Percentiles rank a stretch among this genome's conserved stretches.
phyloP scores from a whole-genome alignment of 2,797 vertebrate genomes.

The Pterois miles region DNA sequence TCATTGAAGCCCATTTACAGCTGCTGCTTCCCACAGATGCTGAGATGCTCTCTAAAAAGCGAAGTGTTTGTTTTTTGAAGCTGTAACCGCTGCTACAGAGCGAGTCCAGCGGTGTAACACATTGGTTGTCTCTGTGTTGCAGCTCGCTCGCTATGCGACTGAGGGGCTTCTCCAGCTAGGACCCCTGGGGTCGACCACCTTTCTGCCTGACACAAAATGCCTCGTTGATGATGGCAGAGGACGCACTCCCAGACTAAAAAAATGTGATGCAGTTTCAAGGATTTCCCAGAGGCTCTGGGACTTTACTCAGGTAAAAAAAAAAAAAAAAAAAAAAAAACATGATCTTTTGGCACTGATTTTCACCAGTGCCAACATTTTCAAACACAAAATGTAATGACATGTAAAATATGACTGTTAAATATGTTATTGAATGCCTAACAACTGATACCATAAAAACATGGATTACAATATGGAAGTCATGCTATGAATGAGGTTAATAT shows the following conservation, averaged over 20 bases:
- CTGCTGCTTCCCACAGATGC: not conserved
- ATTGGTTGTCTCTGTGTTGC: slow-evolving; percentile 42
- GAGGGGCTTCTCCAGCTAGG: slow-evolving; percentile 95
- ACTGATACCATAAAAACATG: not conserved
- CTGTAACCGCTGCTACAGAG: not conserved
- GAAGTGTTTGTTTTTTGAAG: slow-evolving; percentile 1
- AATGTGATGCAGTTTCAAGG: slow-evolving; percentile 89
- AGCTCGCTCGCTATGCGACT: slow-evolving; percentile 96
- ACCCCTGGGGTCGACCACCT: slow-evolving; percentile 94
- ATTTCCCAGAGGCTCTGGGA: slow-evolving; percentile 94
- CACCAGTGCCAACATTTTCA: not conserved
- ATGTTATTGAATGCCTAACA: not conserved
- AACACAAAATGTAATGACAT: not conserved
- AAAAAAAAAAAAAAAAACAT: not conserved
- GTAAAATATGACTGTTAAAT: not conserved
- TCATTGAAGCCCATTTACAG: slow-evolving; percentile 7
- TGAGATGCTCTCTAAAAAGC: slow-evolving; percentile 11
- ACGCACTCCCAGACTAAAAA: slow-evolving; percentile 89
- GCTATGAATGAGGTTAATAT: not conserved
- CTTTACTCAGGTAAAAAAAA: slow-evolving; percentile 91
- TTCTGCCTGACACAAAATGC: slow-evolving; percentile 97
- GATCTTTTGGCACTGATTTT: not conserved
- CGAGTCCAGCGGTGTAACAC: slow-evolving; percentile 3
- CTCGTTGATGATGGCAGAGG: slow-evolving; percentile 92
- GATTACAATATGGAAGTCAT: not conserved